A percentile compares a stretch with the other conserved stretches of the same genome.
phyloP scores from a whole-genome alignment of 2,113 vertebrate species.

The Melanerpes aurifrons region DNA sequence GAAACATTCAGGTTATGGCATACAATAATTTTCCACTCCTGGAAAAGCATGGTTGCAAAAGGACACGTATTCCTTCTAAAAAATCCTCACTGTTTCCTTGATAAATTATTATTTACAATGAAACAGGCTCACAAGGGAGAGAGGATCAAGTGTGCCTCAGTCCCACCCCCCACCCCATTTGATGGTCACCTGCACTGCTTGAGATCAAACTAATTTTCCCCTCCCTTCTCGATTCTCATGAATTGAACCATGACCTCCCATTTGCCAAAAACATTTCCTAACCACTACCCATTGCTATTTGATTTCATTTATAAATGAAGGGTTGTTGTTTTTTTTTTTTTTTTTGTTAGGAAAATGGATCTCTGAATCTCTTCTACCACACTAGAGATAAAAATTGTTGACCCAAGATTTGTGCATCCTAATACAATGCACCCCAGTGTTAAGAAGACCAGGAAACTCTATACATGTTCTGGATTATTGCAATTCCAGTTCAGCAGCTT shows the following conservation, averaged over 20 bases:
- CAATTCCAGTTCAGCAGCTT: slow-evolving; percentile 62
- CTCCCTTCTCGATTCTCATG: background rate
- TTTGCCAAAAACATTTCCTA: slow-evolving; percentile 2
- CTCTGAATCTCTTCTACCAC: background rate
- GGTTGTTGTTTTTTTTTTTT: background rate
- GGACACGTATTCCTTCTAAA: background rate
- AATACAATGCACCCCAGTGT: slow-evolving; percentile 52
- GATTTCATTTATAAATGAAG: slow-evolving; percentile 12
- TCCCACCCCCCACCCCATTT: background rate
- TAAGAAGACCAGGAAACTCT: slow-evolving; percentile 46
- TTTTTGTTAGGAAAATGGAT: background rate
- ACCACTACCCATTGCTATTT: background rate
- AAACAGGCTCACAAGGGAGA: background rate
- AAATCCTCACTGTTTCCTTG: background rate
- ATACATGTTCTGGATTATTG: slow-evolving; percentile 32
- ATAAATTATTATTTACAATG: background rate
- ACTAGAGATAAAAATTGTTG: slow-evolving; percentile 45
- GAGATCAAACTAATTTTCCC: background rate
- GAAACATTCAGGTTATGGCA: background rate
- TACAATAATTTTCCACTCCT: background rate
- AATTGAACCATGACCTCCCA: background rate
- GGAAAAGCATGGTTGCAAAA: background rate
- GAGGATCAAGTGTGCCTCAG: background rate
- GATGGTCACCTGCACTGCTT: background rate
- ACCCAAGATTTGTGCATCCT: background rate